Evolutionary conservation across 1,140 invertebrate species (phyloP).

Genomic region (Megalopta genalis): DNA sequence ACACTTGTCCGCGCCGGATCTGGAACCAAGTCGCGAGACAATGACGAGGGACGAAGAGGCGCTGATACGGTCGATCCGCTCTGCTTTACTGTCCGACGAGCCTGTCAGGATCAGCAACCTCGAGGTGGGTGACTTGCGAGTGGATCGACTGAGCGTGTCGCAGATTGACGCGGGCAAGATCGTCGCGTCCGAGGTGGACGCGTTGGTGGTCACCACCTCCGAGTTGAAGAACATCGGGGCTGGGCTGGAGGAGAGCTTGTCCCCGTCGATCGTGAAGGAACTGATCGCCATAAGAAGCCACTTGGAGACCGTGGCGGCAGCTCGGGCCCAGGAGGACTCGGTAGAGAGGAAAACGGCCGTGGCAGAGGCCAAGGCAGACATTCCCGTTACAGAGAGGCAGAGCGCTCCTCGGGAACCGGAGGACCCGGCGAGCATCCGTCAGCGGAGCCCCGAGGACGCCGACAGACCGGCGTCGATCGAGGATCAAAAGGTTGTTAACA

Average conservation of each 20-base stretch:
- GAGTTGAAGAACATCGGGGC: conserved; percentile 79
- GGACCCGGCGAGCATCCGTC: background rate
- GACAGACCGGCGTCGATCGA: conserved; percentile 20
- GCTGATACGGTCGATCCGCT: conserved; percentile 45
- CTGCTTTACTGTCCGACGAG: conserved; percentile 70
- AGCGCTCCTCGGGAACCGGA: background rate
- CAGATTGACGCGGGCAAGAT: conserved; percentile 89
- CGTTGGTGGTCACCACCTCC: conserved; percentile 84
- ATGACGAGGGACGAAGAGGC: conserved; percentile 9
- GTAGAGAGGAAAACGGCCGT: background rate
- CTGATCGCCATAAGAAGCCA: conserved; percentile 76
- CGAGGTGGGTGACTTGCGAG: conserved; percentile 87
- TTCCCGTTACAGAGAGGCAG: conserved; percentile 33
- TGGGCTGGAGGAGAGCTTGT: conserved; percentile 60
- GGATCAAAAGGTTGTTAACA: conserved; percentile 61
- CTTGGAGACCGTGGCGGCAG: conserved; percentile 62
- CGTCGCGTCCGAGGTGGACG: conserved; percentile 88
- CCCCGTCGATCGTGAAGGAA: conserved; percentile 73
- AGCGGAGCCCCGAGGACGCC: background rate
- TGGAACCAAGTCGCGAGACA: conserved; percentile 3
- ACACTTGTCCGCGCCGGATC: conserved; percentile 45
- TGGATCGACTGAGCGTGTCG: conserved; percentile 87
- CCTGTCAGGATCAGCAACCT: conserved; percentile 80
- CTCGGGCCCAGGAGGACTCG: conserved; percentile 24
- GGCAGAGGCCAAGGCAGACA: conserved; percentile 29